These are phyloP conservation scores for Chironomus riparius DNA, from an alignment of 2,888 invertebrate genomes.

Conservation along the genomic window DNA sequence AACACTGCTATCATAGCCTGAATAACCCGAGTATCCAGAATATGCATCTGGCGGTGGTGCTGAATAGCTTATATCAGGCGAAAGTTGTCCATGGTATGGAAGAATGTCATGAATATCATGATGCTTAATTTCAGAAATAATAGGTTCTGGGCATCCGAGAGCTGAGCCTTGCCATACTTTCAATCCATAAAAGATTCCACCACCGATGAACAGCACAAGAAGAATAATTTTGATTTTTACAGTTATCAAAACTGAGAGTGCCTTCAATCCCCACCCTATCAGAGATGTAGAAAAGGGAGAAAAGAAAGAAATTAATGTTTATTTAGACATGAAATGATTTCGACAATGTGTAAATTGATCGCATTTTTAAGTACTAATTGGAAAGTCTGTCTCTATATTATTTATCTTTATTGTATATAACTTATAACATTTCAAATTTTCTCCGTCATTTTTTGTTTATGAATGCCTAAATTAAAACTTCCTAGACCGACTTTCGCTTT, in stretches of 20 bases:
- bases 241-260: slow-evolving; percentile 5
- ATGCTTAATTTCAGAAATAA: slow-evolving; percentile 16
- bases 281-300: neutral
- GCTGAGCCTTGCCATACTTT: slow-evolving; percentile 26
- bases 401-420: no score
- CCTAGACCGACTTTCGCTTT: slow-evolving; percentile 51
- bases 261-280: slow-evolving; percentile 23
- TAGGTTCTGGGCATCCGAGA: slow-evolving; percentile 19
- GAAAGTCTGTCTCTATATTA: neutral
- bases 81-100: slow-evolving; percentile 1
- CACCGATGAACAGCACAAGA: slow-evolving; percentile 15
- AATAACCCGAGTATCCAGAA: neutral
- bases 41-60: neutral
- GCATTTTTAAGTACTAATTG: neutral
- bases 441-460: neutral
- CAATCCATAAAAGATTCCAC: slow-evolving; percentile 20
- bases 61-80: neutral
- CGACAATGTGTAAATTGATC: neutral
- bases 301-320: neutral
- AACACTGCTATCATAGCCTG: neutral
- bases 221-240: slow-evolving; percentile 20
- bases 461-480: neutral
- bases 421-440: neutral
- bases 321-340: neutral
- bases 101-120: neutral